Base-by-base conservation (phyloP, 2,888 invertebrate genomes). In the Chymomyza amoena region DNA sequence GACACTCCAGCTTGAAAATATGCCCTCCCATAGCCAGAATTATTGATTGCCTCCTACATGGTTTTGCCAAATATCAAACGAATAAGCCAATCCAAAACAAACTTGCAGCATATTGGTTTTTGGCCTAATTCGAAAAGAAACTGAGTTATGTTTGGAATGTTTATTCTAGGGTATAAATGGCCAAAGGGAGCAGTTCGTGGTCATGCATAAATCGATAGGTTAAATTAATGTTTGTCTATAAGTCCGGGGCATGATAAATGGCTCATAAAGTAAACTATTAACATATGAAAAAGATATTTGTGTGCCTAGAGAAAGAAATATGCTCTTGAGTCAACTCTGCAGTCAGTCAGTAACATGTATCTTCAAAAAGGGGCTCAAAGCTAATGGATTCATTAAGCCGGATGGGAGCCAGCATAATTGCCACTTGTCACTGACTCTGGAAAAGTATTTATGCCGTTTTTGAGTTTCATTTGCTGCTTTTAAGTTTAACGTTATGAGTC, bases 401-500 rank as follows among this genome's bases (percentile, higher is more conserved):
- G 28, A 61, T 18, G 25, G 39, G 39, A 45, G 32, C 15, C 18
- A 51, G 25, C 39, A 56, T 70, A 68, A 82, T 64, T 61, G 66
- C 20, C 62, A 61, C 64, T 80, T 64, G 61, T 39, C 64, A 65
- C 63, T 63, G 54, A n/a, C 62, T 63, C 36, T 50, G 67, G 25
- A 54, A 66, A 64, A 32, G 18, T 25, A 39, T 39, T 20, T 73
- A 56, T 57, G 39, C 57, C 56, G 10, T 50, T 54, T 61, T 73
- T 7, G 59, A 61, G 67, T 66, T 72, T 39, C 63, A 54, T 28
- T 64, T 65, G 73, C 59, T 66, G 51, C 60, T 52, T 69, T 71
- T 76, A 63, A 71, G 71, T 71, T 88, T 84, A 88, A 81, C 69
- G 70, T 84, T 84, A 79, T 87, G 84, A 84, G 81, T 88, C 80